A percentile compares a stretch with the other conserved stretches of the same genome.
These are phyloP conservation scores for Pterois miles DNA, from an alignment of 2,797 vertebrate species.

Conservation along the genomic window DNA sequence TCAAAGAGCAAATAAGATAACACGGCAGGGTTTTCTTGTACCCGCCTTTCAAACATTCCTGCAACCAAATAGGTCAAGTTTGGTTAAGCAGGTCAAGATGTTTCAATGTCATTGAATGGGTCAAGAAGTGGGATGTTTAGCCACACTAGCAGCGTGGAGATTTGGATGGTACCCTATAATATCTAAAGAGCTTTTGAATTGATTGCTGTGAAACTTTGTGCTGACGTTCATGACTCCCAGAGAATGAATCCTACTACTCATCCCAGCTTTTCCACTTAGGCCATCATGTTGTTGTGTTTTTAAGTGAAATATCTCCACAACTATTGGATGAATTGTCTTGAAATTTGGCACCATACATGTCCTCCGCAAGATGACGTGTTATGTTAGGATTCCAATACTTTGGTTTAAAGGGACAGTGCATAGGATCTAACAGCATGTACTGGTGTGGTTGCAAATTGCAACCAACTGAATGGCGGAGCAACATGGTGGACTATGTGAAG, in stretches of 20 bases:
- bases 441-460: too few relatives aligned
- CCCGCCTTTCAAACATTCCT: background rate
- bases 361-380: background rate
- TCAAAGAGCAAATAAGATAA: conserved; percentile 73
- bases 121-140: background rate
- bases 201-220: background rate
- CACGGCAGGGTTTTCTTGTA: conserved; percentile 16
- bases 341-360: background rate
- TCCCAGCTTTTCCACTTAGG: too few relatives aligned
- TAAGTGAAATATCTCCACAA: background rate
- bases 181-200: background rate
- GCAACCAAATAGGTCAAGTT: conserved; percentile 19
- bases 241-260: too few relatives aligned
- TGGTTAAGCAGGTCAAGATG: conserved; percentile 30
- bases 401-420: background rate
- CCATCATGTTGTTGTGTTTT: background rate
- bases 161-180: background rate
- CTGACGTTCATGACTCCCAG: too few relatives aligned
- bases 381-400: background rate
- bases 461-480: too few relatives aligned
- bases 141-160: background rate
- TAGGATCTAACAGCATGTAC: too few relatives aligned
- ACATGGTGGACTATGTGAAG: too few relatives aligned
- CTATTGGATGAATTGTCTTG: background rate
- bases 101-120: conserved; percentile 39